Percentiles rank a stretch among this genome's conserved stretches.
Conservation (phyloP, 2,113 vertebrate genomes). For the Psilopogon haemacephalus region DNA sequence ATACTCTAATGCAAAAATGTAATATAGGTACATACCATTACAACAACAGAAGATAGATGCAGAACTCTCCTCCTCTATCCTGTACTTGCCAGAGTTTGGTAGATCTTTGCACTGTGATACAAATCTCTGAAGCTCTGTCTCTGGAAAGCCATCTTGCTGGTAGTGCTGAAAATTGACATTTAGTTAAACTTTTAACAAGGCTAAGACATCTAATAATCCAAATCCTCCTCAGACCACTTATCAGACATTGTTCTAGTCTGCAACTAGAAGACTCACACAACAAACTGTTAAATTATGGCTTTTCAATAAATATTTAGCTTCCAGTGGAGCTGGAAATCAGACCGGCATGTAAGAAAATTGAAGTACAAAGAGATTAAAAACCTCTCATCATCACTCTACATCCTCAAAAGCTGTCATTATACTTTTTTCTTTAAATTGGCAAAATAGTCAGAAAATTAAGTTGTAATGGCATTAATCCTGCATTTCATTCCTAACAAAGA, state of each 20-base stretch:
- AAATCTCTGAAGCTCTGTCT: constrained; percentile 85
- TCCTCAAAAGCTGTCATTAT: neutral
- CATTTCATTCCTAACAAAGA: neutral
- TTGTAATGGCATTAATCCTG: neutral
- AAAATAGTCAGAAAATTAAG: neutral
- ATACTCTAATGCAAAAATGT: neutral
- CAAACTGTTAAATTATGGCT: neutral
- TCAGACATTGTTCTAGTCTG: neutral
- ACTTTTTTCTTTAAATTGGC: neutral
- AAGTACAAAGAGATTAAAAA: neutral
- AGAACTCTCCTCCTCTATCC: constrained; percentile 73
- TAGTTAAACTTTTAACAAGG: neutral
- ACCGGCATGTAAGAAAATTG: neutral
- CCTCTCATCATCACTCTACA: neutral
- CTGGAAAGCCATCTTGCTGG: constrained; percentile 82
- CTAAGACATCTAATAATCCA: neutral
- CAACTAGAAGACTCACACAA: neutral
- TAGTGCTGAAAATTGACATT: constrained; percentile 77
- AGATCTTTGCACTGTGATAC: constrained; percentile 86
- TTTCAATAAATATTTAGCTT: neutral
- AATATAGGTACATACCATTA: constrained; percentile 60
- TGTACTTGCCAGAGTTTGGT: constrained; percentile 84
- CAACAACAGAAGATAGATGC: constrained; percentile 77
- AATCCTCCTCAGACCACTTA: neutral
- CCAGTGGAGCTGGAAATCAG: neutral